A percentile compares a stretch with the other conserved stretches of the same genome.
Conservation (phyloP, 2,888 invertebrate species). For the Ornithoptera priamus region DNA sequence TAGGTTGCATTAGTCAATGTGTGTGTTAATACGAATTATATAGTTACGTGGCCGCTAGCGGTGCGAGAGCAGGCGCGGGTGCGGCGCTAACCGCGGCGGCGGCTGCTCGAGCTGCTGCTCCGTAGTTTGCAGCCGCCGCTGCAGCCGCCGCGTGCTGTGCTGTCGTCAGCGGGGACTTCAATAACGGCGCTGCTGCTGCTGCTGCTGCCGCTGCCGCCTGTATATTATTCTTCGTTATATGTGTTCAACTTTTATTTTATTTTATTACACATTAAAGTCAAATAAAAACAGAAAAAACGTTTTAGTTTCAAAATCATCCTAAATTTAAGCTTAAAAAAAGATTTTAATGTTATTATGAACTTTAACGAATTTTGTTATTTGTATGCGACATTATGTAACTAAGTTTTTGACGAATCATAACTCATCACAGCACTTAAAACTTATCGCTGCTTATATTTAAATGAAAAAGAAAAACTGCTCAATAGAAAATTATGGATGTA, state of each 20-base stretch:
- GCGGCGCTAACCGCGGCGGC: conserved; percentile 84
- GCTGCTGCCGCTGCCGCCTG: conserved; percentile 84
- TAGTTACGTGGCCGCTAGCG: conserved; percentile 64
- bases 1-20: not conserved
- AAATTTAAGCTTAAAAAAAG: not conserved
- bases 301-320: not conserved
- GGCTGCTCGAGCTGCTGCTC: conserved; percentile 91
- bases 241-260: not conserved
- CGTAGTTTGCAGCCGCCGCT: conserved; percentile 92
- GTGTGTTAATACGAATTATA: not conserved
- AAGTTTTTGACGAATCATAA: too few relatives aligned
- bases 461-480: too few relatives aligned
- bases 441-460: too few relatives aligned
- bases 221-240: conserved; percentile 16
- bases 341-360: too few relatives aligned
- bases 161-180: conserved; percentile 90
- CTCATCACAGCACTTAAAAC: too few relatives aligned
- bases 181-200: conserved; percentile 87
- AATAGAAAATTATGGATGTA: too few relatives aligned
- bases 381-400: too few relatives aligned
- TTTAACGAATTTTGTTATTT: too few relatives aligned
- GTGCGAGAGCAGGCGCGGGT: conserved; percentile 81
- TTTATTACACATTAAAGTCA: not conserved
- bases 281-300: not conserved
- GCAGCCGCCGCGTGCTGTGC: conserved; percentile 94